Percentiles rank a stretch among this genome's conserved stretches.
Evolutionary conservation across 2,888 invertebrate species (phyloP).

Genomic region (Andrena chrysosceles): DNA sequence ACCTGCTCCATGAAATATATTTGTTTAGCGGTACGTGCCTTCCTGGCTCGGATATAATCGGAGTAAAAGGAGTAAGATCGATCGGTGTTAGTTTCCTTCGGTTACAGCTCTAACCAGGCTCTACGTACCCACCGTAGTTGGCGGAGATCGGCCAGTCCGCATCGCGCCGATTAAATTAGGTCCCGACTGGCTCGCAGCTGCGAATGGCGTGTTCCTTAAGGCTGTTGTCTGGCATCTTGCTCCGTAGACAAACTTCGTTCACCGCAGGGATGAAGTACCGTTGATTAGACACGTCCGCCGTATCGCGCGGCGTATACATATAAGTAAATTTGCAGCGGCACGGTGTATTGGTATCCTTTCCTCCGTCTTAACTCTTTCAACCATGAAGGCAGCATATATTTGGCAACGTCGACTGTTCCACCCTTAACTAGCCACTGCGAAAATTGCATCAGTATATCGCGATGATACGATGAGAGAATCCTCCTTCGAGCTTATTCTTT

Average conservation of each 20-base stretch:
- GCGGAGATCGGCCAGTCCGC: slow-evolving; percentile 56
- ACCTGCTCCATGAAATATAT: not conserved
- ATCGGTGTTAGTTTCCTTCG: slow-evolving; percentile 44
- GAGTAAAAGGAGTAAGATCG: slow-evolving; percentile 38
- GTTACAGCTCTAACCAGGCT: slow-evolving; percentile 42
- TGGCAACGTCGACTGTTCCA: not conserved
- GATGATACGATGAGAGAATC: not conserved
- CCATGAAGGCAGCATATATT: not conserved
- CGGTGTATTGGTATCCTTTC: slow-evolving; percentile 29
- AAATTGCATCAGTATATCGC: not conserved
- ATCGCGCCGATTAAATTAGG: slow-evolving; percentile 70
- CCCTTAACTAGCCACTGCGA: not conserved
- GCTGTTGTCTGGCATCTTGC: slow-evolving; percentile 66
- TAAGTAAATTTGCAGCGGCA: slow-evolving; percentile 52
- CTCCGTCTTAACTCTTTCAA: not conserved
- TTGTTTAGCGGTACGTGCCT: not conserved
- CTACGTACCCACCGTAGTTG: slow-evolving; percentile 15
- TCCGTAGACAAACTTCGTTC: slow-evolving; percentile 66
- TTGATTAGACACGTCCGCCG: slow-evolving; percentile 65
- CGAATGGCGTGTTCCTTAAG: slow-evolving; percentile 67
- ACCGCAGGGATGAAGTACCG: slow-evolving; percentile 70
- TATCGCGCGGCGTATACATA: slow-evolving; percentile 26
- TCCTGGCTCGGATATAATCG: slow-evolving; percentile 19
- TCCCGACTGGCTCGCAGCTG: slow-evolving; percentile 41
- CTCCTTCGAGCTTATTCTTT: not conserved